phyloP scores from a whole-genome alignment of 1,140 invertebrate species.

The Camponotus floridanus region DNA sequence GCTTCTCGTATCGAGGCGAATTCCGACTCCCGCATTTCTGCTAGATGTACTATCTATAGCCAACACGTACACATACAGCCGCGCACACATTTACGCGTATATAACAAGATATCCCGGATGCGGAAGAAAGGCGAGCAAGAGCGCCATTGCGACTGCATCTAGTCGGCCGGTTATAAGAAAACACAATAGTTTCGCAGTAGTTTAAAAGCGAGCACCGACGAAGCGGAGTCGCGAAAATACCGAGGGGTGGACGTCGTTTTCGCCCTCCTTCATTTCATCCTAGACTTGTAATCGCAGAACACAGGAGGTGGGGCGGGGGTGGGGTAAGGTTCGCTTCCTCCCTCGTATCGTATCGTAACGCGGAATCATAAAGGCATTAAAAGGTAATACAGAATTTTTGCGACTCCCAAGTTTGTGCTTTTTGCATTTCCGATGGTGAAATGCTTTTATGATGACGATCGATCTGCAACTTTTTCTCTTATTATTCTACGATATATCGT shows the following conservation, averaged over 20 bases:
- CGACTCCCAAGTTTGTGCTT: slow-evolving; percentile 46
- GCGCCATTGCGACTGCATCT: slow-evolving; percentile 68
- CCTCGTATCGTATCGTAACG: slow-evolving; percentile 45
- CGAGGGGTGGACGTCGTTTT: slow-evolving; percentile 7
- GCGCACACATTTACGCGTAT: not conserved
- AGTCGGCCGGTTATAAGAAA: slow-evolving; percentile 78
- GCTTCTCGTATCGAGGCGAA: slow-evolving; percentile 29
- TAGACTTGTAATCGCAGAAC: slow-evolving; percentile 65
- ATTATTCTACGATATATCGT: slow-evolving; percentile 32
- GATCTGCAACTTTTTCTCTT: slow-evolving; percentile 1
- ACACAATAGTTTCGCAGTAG: slow-evolving; percentile 79
- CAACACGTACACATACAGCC: not conserved
- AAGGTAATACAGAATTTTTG: slow-evolving; percentile 56
- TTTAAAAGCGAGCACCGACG: slow-evolving; percentile 77
- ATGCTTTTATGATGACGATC: slow-evolving; percentile 51
- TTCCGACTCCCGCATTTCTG: slow-evolving; percentile 36
- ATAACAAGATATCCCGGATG: slow-evolving; percentile 18
- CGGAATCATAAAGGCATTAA: slow-evolving; percentile 69
- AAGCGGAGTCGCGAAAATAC: slow-evolving; percentile 47
- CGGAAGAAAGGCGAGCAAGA: slow-evolving; percentile 61
- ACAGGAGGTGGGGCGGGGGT: not conserved
- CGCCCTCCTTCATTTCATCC: slow-evolving; percentile 50
- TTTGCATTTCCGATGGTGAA: slow-evolving; percentile 43
- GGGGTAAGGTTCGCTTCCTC: not conserved
- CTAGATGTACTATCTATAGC: not conserved